phyloP scores from a whole-genome alignment of 2,888 invertebrate genomes.

The Autographa pulchrina region DNA sequence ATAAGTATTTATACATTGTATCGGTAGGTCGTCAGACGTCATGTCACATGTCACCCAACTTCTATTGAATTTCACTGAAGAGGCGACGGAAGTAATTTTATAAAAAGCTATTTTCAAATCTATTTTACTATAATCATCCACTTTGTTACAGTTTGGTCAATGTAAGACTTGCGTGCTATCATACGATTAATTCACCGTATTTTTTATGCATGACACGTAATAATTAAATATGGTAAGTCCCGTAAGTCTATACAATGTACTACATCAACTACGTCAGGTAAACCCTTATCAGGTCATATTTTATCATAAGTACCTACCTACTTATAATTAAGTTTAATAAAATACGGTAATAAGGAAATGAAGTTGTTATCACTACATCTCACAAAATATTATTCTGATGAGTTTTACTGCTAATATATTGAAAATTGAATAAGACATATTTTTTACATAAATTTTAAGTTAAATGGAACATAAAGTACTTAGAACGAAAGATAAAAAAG shows the following conservation, averaged over 20 bases:
- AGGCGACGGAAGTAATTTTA: slow-evolving; percentile 15
- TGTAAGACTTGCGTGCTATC: slow-evolving; percentile 54
- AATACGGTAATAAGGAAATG: background rate
- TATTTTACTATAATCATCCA: background rate
- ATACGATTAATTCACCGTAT: slow-evolving; percentile 56
- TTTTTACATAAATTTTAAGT: no score
- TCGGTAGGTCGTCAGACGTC: background rate
- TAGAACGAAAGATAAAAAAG: no score
- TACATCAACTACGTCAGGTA: background rate
- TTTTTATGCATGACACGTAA: slow-evolving; percentile 63
- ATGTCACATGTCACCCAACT: slow-evolving; percentile 2
- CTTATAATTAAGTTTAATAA: slow-evolving; percentile 1
- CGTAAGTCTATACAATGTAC: slow-evolving; percentile 9
- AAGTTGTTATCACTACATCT: background rate
- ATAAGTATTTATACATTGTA: slow-evolving; percentile 1
- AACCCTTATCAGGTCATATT: background rate
- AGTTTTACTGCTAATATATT: no score
- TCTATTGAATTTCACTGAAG: slow-evolving; percentile 8
- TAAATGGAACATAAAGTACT: no score
- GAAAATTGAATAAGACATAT: no score
- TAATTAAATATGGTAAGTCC: slow-evolving; percentile 55
- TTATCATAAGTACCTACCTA: slow-evolving; percentile 3
- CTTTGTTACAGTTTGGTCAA: slow-evolving; percentile 12
- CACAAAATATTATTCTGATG: background rate
- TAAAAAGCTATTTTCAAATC: background rate